A percentile compares a stretch with the other conserved stretches of the same genome.
phyloP scores from a whole-genome alignment of 2,113 vertebrate genomes.

The Madoqua kirkii region DNA sequence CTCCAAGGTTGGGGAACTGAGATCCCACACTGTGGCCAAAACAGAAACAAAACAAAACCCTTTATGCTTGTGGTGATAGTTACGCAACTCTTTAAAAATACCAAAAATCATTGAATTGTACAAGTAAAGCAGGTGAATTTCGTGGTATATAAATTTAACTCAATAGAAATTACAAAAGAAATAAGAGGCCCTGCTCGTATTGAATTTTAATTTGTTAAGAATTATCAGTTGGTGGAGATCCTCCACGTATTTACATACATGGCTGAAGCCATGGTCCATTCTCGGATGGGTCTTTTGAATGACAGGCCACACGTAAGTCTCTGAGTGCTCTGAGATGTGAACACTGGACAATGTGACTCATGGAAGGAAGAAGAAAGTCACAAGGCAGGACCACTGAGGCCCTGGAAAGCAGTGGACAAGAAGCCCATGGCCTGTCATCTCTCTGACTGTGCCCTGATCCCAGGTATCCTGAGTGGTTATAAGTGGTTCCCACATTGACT shows the following conservation, averaged over 20 bases:
- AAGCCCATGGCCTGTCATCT: neutral
- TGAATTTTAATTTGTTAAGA: neutral
- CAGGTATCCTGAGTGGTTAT: too few relatives aligned
- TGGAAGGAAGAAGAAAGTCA: neutral
- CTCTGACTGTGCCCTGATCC: neutral
- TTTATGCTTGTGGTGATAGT: neutral
- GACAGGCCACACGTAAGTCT: fast-evolving
- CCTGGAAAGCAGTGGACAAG: neutral
- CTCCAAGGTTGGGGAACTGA: neutral
- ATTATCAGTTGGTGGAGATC: neutral
- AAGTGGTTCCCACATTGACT: neutral
- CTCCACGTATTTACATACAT: too few relatives aligned
- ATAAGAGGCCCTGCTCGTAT: neutral
- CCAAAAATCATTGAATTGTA: neutral
- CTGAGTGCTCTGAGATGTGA: fast-evolving
- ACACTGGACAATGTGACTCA: too few relatives aligned
- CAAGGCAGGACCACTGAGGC: neutral
- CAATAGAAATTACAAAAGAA: neutral
- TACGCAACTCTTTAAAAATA: neutral
- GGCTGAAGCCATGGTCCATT: too few relatives aligned
- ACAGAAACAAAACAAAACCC: neutral
- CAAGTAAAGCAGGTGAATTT: neutral
- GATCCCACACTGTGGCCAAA: neutral
- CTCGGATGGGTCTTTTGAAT: neutral
- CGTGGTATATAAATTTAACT: neutral